These are phyloP conservation scores for Oncorhynchus masou DNA, from an alignment of 2,113 vertebrate genomes.

Conservation along the genomic window DNA sequence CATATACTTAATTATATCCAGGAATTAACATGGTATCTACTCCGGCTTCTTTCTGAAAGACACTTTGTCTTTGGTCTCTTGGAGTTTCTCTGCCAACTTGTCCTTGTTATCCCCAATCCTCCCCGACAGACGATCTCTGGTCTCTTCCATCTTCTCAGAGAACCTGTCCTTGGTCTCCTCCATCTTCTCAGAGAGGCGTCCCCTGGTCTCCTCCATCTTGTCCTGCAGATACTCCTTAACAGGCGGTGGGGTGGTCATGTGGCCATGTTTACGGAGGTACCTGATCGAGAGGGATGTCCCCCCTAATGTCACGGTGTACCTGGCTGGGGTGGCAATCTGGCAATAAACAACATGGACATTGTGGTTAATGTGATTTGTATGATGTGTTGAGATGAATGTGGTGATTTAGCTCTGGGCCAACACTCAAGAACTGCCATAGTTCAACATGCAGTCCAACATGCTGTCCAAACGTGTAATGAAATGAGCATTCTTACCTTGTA, in stretches of 20 bases:
- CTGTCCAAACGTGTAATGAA: not conserved
- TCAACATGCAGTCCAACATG: too few relatives aligned
- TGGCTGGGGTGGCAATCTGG: constrained; percentile 92
- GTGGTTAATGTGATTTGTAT: not conserved
- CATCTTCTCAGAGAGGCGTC: constrained; percentile 71
- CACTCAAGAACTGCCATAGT: too few relatives aligned
- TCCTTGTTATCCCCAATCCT: not conserved
- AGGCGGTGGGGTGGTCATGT: constrained; percentile 90
- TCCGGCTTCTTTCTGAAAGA: constrained; percentile 2
- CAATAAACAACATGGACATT: constrained; percentile 26
- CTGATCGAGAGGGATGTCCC: constrained; percentile 91
- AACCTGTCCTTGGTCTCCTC: constrained; percentile 74
- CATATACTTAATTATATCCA: not conserved
- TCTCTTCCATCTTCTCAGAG: not conserved
- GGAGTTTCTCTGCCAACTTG: not conserved
- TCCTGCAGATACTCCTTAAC: constrained; percentile 91
- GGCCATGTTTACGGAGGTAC: constrained; percentile 85
- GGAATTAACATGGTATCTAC: not conserved
- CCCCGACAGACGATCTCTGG: constrained; percentile 62
- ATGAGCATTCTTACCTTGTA: constrained; percentile 86
- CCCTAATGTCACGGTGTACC: constrained; percentile 90
- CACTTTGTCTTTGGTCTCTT: not conserved
- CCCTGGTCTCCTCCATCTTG: constrained; percentile 91
- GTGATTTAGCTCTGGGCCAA: too few relatives aligned
- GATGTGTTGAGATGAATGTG: too few relatives aligned